Base-by-base conservation (phyloP, 2,113 vertebrate genomes). In the Brachypteracias leptosomus region DNA sequence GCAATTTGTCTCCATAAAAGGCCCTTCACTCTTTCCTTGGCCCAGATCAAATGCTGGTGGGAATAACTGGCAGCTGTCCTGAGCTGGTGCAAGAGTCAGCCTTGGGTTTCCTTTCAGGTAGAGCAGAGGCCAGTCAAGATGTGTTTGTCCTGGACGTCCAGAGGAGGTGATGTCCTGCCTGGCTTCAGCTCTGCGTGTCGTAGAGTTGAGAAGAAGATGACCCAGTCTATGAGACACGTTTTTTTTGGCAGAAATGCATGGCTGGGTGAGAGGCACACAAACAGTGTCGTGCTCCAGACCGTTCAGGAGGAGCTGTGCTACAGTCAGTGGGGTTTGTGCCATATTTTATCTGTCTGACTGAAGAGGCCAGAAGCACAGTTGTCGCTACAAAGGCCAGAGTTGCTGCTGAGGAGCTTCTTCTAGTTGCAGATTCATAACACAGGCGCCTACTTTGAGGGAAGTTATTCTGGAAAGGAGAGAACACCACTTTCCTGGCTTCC, bases 231-330 rank as follows among this genome's bases (percentile, higher is more conserved):
- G n/a, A 15, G 72, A 20, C 19, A 3, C 28, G 49, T 25, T 31
- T 14, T 38, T 58, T 40, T 5, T n/a, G 25, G 76, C 28, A 66
- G 36, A 49, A 65, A 9, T 15, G 4, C 5, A 14, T 79, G 57
- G 1, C 24, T 55, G 42, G 16, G 16, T 38, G 31, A 35, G 36
- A 42, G 44, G 22, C 51, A 49, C 3, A 1, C 24, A 11, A 4
- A 18, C 0, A 0, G 13, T 33, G 55, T 19, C 59, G 36, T 63
- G 61, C 31, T 33, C 13, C 3, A 2, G 33, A 33, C 13, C 7
- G 2, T 18, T 16, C 35, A 17, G 7, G 38, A 9, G 38, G 62
- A 83, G 75, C 58, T 88, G 11, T 36, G 59, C 18, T n/a, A 1
- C 46, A 22, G 0, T 63, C 58, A 5, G 9, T 10, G 54, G 12